Conservation (phyloP, 2,888 invertebrate genomes). For the Drosophila limbata region DNA sequence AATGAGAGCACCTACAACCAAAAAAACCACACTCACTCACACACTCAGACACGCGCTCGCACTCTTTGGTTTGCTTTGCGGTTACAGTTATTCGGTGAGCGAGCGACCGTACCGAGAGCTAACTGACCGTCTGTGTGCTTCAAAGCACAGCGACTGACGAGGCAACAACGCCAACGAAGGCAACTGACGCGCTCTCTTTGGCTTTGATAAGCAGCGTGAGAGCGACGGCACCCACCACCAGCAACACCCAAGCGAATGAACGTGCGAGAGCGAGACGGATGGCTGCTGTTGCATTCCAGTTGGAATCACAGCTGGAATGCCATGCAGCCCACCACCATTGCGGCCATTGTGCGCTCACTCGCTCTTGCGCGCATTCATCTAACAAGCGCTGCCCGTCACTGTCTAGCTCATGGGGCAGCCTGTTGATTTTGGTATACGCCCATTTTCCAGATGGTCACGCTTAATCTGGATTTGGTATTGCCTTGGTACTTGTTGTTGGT, state of each 20-base stretch:
- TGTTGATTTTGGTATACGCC: conserved; percentile 75
- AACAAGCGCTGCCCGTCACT: conserved; percentile 1
- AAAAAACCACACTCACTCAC: conserved; percentile 18
- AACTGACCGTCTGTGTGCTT: conserved; percentile 54
- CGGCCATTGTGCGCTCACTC: conserved; percentile 16
- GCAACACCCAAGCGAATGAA: conserved; percentile 25
- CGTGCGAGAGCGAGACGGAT: conserved; percentile 42
- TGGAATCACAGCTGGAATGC: conserved; percentile 68
- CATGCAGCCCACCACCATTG: conserved; percentile 73
- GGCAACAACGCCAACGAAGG: conserved; percentile 23
- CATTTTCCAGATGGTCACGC: conserved; percentile 70
- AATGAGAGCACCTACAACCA: conserved; percentile 31
- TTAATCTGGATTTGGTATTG: conserved; percentile 73
- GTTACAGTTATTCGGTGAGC: conserved; percentile 45
- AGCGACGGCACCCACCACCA: conserved; percentile 52
- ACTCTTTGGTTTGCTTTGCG: conserved; percentile 42
- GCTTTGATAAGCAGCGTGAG: conserved; percentile 31
- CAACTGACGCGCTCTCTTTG: conserved; percentile 23
- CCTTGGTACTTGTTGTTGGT: conserved; percentile 76
- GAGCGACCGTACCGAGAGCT: conserved; percentile 31
- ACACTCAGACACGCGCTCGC: conserved; percentile 30
- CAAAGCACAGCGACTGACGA: conserved; percentile 65
- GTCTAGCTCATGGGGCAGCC: conserved; percentile 39
- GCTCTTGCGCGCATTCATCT: not conserved
- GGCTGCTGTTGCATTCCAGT: conserved; percentile 60